A percentile compares a stretch with the other conserved stretches of the same genome.
phyloP scores from a whole-genome alignment of 2,797 vertebrate species.

The Anguilla anguilla region DNA sequence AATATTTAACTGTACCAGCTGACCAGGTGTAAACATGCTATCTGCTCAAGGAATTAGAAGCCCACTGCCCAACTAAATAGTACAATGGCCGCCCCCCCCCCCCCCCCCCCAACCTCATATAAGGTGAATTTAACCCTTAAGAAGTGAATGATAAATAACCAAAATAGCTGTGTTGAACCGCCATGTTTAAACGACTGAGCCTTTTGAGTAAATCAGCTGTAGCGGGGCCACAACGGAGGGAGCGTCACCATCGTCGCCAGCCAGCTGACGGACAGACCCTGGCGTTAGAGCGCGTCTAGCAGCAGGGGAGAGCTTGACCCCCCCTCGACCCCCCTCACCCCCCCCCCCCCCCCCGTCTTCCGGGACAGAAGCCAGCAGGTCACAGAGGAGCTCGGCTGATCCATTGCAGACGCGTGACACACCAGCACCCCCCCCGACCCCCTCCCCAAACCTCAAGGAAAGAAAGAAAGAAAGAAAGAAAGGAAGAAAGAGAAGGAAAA shows the following conservation, averaged over 20 bases:
- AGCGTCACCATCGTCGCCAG: no score
- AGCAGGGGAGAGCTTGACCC: conserved; percentile 70
- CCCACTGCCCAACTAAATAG: background rate
- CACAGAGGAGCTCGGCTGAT: background rate
- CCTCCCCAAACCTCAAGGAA: background rate
- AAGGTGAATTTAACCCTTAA: background rate
- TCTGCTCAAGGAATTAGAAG: background rate
- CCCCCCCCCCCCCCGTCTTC: conserved; percentile 59
- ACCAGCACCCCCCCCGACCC: background rate
- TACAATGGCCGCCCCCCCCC: background rate
- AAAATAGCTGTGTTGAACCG: background rate
- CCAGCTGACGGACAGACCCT: conserved; percentile 36
- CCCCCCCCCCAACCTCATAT: background rate
- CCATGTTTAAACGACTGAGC: background rate
- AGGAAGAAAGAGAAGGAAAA: background rate
- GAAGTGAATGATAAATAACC: background rate
- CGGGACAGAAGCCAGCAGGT: conserved; percentile 39
- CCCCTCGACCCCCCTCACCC: conserved; percentile 50
- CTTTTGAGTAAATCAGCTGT: background rate
- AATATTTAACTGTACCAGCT: no score
- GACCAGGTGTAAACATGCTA: background rate
- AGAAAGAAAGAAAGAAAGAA: background rate
- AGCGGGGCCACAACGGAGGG: background rate
- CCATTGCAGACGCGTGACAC: conserved; percentile 62
- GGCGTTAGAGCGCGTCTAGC: conserved; percentile 61